Evolutionary conservation across 2,888 invertebrate species (phyloP), one percentile per base, ranked within the genome.

Genomic region (Lordiphosa fenestrarum): DNA sequence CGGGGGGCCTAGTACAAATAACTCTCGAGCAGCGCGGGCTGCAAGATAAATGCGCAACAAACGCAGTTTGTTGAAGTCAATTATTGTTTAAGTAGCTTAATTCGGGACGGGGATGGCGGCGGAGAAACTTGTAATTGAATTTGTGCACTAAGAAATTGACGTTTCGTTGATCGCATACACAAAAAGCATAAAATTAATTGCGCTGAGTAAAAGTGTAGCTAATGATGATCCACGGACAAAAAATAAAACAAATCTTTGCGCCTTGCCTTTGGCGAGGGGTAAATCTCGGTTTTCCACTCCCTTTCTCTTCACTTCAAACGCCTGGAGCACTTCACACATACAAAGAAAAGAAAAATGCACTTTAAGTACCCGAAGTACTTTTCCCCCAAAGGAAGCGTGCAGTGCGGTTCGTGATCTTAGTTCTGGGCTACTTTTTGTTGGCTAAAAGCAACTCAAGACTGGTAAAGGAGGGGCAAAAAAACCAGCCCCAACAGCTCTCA

Each of bases 1-100:
- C 51, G 37, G 39, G 52, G 66, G 53, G 36, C 42, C 40, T 36
- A 50, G 47, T 49, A 61, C 53, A 61, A 61, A 65, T 59, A 53
- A 66, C 59, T 53, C 21, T 52, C 37, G 40, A 36, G 50, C 62
- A 62, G 41, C 53, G 36, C 49, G 35, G 41, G 38, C 74, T 58
- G 56, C 64, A 62, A 73, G 77, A 77, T 81, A 77, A 77, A 77
- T 81, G 77, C 71, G 77, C 81, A 80, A 77, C 81, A 77, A 77
- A 80, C 81, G 81, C 74, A 81, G 81, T 73, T 81, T 81, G 77
- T 64, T 77, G 48, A 81, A 80, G 77, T 77, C 77, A 77, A 77
- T 77, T 80, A 77, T 77, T 81, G 74, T 71, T 71, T 69, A 77
- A 77, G 77, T 77, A 77, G 77, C 77, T 77, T 77, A 76, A 77